phyloP scores from a whole-genome alignment of 2,113 vertebrate genomes.

The Calidris pygmaea region DNA sequence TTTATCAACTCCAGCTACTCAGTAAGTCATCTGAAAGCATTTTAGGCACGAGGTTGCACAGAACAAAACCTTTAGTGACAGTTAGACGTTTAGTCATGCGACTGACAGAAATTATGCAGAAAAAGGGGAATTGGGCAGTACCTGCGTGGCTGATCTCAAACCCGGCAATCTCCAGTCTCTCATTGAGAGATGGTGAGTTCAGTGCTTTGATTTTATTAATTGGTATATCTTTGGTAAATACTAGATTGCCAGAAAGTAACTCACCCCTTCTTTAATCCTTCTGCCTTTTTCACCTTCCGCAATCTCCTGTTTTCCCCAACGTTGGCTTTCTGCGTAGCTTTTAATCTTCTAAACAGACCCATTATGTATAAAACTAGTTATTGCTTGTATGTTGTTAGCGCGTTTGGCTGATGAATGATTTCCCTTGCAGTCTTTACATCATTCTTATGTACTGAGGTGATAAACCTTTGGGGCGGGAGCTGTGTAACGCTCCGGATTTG shows the following conservation, averaged over 20 bases:
- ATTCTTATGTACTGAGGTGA: not conserved
- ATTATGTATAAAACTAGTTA: not conserved
- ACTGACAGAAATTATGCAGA: fast-evolving
- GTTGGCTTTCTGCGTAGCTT: not conserved
- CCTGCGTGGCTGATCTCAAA: not conserved
- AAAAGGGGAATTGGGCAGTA: fast-evolving
- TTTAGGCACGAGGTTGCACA: no score
- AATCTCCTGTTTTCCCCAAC: not conserved
- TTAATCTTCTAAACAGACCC: not conserved
- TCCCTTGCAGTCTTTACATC: not conserved
- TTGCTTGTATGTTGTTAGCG: not conserved
- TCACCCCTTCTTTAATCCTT: not conserved
- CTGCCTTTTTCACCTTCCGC: not conserved
- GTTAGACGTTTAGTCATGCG: fast-evolving
- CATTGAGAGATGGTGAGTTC: fast-evolving
- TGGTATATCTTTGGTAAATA: not conserved
- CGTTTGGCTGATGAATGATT: not conserved
- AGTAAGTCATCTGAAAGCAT: not conserved
- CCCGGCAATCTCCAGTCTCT: not conserved
- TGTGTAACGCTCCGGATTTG: not conserved
- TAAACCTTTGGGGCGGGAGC: not conserved
- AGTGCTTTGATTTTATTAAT: not conserved
- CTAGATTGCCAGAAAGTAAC: not conserved
- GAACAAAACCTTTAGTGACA: not conserved
- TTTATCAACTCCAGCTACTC: not conserved